Evolutionary conservation across 2,888 invertebrate genomes (phyloP), one percentile per base, ranked within the genome.

Genomic region (Agrochola lychnidis): DNA sequence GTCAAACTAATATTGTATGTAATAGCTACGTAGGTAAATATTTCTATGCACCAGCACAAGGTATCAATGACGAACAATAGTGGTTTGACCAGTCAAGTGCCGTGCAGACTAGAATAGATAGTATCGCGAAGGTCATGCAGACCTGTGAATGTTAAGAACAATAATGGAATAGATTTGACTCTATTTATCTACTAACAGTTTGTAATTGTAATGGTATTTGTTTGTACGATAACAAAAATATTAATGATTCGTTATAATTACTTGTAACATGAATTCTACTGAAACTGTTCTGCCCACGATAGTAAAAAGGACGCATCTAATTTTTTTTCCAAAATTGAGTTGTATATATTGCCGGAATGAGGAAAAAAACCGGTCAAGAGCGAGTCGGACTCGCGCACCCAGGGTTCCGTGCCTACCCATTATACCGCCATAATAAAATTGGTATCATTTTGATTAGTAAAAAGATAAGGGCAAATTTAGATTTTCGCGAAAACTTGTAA

Each of bases 121-220:
- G 82, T 83, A 88, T 85, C 80, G 77, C 83, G 90, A 92, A 93
- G 93, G 93, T 92, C 90, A 45, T 14, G 45, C 45, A 84, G 71
- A 83, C 73, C 74, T 81, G 83, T 78, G 59, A 83, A 80, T 76
- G 76, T 76, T 76, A 67, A 63, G 10, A 73, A 70, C 73, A 81
- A 73, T 81, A 81, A 81, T 76, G 25, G 1, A 76, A 72, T 59
- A 81, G 40, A 69, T 63, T 70, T 61, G 45, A 12, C n/a, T 70
- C 9, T 51, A 40, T 56, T 36, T 56, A 68, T 70, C 22, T 53
- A 73, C 1, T 62, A 36, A 48, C 19, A 30, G 22, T 53, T 51
- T 57, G 16, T 59, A 69, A 53, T 61, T 51, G 14, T 59, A 66
- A 53, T 62, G 16, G 6, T 53, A 66, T 77, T 69, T 72, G 40